phyloP scores from a whole-genome alignment of 2,888 invertebrate species.

The Gymnosoma rotundatum region DNA sequence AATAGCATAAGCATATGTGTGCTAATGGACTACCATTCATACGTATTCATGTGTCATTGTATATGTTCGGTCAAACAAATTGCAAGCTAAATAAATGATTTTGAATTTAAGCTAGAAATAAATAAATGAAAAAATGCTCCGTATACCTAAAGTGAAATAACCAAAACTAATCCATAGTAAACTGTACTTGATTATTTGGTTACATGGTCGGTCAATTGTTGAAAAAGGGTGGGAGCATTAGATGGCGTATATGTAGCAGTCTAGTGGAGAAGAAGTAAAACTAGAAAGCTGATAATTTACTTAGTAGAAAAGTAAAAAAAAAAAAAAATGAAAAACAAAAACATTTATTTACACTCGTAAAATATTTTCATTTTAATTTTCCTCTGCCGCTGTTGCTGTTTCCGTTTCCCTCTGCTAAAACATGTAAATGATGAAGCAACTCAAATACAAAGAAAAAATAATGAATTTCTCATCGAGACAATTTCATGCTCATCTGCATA shows the following conservation, averaged over 20 bases:
- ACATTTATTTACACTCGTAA: slow-evolving; percentile 67
- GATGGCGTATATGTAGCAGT: neutral
- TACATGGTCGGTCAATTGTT: slow-evolving; percentile 47
- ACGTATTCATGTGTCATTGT: slow-evolving; percentile 9
- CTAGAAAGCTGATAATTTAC: slow-evolving; percentile 20
- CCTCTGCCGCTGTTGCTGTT: neutral
- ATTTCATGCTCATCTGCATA: slow-evolving; percentile 82
- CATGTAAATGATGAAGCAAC: slow-evolving; percentile 15
- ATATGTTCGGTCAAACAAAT: slow-evolving; percentile 45
- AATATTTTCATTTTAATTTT: slow-evolving; percentile 57
- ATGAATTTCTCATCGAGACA: slow-evolving; percentile 77
- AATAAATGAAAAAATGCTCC: slow-evolving; percentile 62
- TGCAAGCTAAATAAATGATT: slow-evolving; percentile 66
- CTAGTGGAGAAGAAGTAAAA: neutral
- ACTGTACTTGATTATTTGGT: slow-evolving; percentile 55
- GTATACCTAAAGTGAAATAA: slow-evolving; percentile 43
- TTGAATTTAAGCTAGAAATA: slow-evolving; percentile 61
- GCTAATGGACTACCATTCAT: neutral
- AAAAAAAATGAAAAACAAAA: slow-evolving; percentile 47
- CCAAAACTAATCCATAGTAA: slow-evolving; percentile 40
- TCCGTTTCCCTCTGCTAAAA: slow-evolving; percentile 2
- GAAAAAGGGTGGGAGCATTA: neutral
- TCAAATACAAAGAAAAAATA: slow-evolving; percentile 14
- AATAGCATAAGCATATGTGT: neutral
- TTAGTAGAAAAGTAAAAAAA: slow-evolving; percentile 4